phyloP scores from a whole-genome alignment of 2,113 vertebrate species.

The Phrynocephalus versicolor region DNA sequence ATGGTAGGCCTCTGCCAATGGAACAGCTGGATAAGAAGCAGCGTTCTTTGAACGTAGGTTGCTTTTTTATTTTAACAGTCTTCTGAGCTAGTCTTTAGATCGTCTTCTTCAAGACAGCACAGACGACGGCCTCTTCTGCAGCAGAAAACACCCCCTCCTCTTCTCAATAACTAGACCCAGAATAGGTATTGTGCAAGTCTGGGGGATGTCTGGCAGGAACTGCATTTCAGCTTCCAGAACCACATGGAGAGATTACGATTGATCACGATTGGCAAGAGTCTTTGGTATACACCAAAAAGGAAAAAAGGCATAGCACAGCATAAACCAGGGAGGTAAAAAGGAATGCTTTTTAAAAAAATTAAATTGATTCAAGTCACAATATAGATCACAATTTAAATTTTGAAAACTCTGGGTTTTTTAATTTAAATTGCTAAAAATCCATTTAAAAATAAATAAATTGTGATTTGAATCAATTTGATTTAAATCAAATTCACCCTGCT shows the following conservation, averaged over 20 bases:
- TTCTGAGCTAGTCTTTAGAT: neutral
- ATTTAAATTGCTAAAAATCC: no score
- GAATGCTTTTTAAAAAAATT: no score
- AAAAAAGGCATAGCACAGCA: neutral
- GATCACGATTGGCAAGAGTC: neutral
- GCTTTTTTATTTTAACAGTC: constrained; percentile 26
- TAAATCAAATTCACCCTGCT: no score
- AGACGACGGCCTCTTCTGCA: neutral
- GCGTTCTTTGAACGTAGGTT: neutral
- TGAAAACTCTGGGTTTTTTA: no score
- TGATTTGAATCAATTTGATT: no score
- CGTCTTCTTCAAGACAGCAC: neutral
- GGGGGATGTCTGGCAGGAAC: neutral
- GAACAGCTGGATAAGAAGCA: constrained; percentile 8
- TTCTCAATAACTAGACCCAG: neutral
- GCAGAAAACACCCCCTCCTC: neutral
- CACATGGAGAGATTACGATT: neutral
- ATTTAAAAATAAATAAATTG: no score
- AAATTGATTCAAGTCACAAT: no score
- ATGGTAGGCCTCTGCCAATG: neutral
- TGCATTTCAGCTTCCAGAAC: neutral
- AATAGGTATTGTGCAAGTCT: neutral
- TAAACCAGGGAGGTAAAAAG: no score
- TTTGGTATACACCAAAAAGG: neutral
- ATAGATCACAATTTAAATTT: no score